Base-by-base conservation (phyloP, 1,140 invertebrate species). In the Bombus confusus region DNA sequence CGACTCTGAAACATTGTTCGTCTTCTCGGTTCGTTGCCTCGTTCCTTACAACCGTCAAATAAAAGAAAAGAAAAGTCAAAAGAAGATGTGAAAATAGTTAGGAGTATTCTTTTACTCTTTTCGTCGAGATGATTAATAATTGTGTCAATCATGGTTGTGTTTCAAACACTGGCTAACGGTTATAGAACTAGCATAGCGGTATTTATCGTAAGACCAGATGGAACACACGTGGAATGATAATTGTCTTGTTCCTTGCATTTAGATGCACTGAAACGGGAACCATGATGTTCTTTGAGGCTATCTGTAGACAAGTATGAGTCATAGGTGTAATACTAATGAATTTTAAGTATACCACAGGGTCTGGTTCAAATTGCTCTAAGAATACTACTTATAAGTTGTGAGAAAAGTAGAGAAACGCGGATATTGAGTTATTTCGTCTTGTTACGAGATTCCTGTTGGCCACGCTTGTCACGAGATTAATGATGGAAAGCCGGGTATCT, bases 391-490 rank as follows among this genome's bases (percentile, higher is more conserved):
- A 4, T 34, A 59, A 57, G 9, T 62, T 59, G 22, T 1, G 37
- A 39, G 10, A 18, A 39, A 39, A 22, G n/a, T 13, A 78, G 57
- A 78, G 71, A 64, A 82, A 82, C 57, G 57, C 69, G 57, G 71
- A 69, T 69, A 69, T 83, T 39, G 43, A 83, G 25, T 62, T 52
- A 52, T 69, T 83, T 77, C 13, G 12, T 71, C 75, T 59, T n/a
- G 41, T 71, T 69, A 62, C 34, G 25, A 31, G 41, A 76, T 77
- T 83, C 43, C 73, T 57, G 43, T 3, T 43, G 43, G 37, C 64
- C 31, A n/a, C 12, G 47, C 37, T 77, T 78, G 82, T 83, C 73
- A 22, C 64, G 64, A 34, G 74, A 83, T 78, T 83, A 83, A 83
- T 69, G 74, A 71, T 83, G 82, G 74, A 83, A 78, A 83, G 82